A percentile compares a stretch with the other conserved stretches of the same genome.
Evolutionary conservation across 2,113 vertebrate species (phyloP).

Genomic region (Daubentonia madagascariensis): DNA sequence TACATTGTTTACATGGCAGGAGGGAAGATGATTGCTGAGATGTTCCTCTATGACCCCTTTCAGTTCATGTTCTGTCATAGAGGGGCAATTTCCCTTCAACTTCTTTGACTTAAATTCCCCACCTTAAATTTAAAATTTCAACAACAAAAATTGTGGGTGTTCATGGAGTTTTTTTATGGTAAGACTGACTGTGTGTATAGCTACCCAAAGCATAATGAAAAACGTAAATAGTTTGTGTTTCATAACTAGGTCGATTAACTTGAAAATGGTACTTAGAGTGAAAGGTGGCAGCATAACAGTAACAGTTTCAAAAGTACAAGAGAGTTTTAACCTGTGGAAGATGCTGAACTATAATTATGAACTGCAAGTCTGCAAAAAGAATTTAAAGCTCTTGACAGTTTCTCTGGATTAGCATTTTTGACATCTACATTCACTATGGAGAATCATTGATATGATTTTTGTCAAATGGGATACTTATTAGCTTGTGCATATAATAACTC

Average conservation of each 20-base stretch:
- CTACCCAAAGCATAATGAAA: constrained; percentile 73
- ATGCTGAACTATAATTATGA: constrained; percentile 81
- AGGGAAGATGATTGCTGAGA: not conserved
- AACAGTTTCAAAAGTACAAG: constrained; percentile 69
- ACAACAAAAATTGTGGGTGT: not conserved
- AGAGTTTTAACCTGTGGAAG: constrained; percentile 78
- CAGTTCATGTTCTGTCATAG: not conserved
- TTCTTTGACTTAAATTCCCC: not conserved
- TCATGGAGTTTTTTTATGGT: not conserved
- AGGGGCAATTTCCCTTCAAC: not conserved
- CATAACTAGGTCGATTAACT: constrained; percentile 78
- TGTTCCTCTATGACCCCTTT: not conserved
- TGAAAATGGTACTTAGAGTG: constrained; percentile 66
- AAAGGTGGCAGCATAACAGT: constrained; percentile 70
- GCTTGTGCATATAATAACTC: constrained; percentile 64
- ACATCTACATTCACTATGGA: constrained; percentile 77
- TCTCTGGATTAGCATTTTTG: constrained; percentile 79
- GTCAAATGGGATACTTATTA: constrained; percentile 78
- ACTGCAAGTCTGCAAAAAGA: constrained; percentile 77
- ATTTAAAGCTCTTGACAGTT: constrained; percentile 79
- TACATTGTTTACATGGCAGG: not conserved
- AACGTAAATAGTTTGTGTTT: constrained; percentile 77
- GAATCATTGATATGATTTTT: constrained; percentile 76
- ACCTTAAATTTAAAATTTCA: constrained; percentile 4
- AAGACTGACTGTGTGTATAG: constrained; percentile 51